Evolutionary conservation across 1,140 invertebrate species (phyloP).

Genomic region (Lasaia peninsularis): DNA sequence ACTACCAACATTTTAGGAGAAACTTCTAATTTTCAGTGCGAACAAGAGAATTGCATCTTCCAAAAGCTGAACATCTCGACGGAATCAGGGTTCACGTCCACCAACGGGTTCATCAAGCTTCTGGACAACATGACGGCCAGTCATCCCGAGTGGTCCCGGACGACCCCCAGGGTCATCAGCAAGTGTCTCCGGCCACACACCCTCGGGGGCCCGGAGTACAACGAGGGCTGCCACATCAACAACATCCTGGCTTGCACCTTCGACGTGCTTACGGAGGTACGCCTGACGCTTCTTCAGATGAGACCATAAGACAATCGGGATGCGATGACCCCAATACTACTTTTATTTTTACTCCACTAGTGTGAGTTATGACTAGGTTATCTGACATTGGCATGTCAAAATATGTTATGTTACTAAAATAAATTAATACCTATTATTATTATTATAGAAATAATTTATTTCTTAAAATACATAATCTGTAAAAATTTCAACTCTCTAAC

Average conservation of each 20-base stretch:
- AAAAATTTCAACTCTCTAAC: too few relatives aligned
- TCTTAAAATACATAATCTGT: too few relatives aligned
- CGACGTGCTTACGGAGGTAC: conserved; percentile 62
- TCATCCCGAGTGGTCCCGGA: conserved; percentile 41
- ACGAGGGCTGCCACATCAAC: conserved; percentile 49
- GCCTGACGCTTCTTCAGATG: too few relatives aligned
- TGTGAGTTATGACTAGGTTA: too few relatives aligned
- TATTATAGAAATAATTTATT: too few relatives aligned
- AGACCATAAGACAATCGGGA: too few relatives aligned
- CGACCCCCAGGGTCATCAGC: conserved; percentile 47
- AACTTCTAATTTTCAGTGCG: conserved; percentile 41
- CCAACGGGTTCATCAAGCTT: conserved; percentile 39
- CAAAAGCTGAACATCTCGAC: conserved; percentile 39
- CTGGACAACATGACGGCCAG: conserved; percentile 45
- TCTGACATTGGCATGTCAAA: too few relatives aligned
- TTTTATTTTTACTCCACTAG: too few relatives aligned
- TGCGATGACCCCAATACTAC: too few relatives aligned
- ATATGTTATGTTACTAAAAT: too few relatives aligned
- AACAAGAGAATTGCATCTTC: conserved; percentile 56
- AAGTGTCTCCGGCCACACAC: conserved; percentile 42
- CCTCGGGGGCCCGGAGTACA: conserved; percentile 25
- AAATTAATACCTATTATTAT: too few relatives aligned
- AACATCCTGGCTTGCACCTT: conserved; percentile 51
- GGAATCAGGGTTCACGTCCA: conserved; percentile 35
- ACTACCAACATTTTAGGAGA: too few relatives aligned